Evolutionary conservation across 2,113 vertebrate species (phyloP).

Genomic region (Bubo scandiacus): DNA sequence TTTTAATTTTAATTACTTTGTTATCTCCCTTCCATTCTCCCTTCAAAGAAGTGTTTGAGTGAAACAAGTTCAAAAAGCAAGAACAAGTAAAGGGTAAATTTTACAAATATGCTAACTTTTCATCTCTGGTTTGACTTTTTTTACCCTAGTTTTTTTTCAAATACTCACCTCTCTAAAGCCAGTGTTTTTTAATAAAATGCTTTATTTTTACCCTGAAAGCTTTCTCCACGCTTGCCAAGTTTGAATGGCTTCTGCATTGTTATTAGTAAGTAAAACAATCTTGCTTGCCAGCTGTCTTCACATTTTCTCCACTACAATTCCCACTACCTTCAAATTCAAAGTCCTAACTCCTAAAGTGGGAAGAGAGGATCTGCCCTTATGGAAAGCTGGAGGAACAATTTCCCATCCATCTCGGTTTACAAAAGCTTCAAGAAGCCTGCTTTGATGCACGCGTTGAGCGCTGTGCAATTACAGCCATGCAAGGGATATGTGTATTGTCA

Average conservation of each 20-base stretch:
- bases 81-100: background rate
- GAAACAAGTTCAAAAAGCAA: background rate
- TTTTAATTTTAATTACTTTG: constrained; percentile 39
- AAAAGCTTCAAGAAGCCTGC: background rate
- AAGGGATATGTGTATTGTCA: fast-evolving
- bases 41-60: background rate
- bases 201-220: background rate
- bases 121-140: background rate
- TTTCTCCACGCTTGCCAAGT: background rate
- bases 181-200: background rate
- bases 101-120: background rate
- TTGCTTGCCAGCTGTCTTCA: background rate
- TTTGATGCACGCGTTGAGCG: background rate
- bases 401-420: background rate
- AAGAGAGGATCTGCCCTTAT: background rate
- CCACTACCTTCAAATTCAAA: background rate
- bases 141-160: background rate
- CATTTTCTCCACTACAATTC: background rate
- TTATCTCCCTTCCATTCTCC: background rate
- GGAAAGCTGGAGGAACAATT: background rate
- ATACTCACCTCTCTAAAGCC: background rate
- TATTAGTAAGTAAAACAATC: background rate
- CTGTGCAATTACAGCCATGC: background rate
- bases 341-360: background rate
- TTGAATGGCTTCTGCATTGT: background rate